A percentile compares a stretch with the other conserved stretches of the same genome.
Conservation (phyloP, 2,888 invertebrate species). For the Carabus problematicus region DNA sequence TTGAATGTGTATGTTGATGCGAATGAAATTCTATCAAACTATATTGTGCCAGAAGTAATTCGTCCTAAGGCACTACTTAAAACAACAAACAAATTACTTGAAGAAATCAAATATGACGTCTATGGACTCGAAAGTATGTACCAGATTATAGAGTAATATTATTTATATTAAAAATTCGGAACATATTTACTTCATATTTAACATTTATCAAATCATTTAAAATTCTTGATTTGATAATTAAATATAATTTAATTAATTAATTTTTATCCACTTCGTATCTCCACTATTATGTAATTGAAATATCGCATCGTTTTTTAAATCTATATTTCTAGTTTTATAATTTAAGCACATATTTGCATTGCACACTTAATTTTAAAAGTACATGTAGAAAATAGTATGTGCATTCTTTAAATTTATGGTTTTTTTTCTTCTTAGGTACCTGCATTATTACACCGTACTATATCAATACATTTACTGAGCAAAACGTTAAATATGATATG, state of each 20-base stretch:
- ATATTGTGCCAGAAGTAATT: slow-evolving; percentile 28
- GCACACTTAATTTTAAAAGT: not conserved
- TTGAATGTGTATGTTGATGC: slow-evolving; percentile 16
- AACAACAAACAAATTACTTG: slow-evolving; percentile 23
- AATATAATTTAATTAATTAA: too few relatives aligned
- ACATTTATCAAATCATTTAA: too few relatives aligned
- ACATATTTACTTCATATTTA: too few relatives aligned
- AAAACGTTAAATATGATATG: slow-evolving; percentile 18
- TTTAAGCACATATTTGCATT: not conserved
- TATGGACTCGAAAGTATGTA: slow-evolving; percentile 36
- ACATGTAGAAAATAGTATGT: not conserved
- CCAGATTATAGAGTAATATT: not conserved
- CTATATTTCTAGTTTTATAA: too few relatives aligned
- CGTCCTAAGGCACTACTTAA: slow-evolving; percentile 28
- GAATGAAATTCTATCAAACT: slow-evolving; percentile 20
- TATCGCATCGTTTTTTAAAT: too few relatives aligned
- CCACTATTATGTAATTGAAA: too few relatives aligned
- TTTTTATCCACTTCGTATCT: too few relatives aligned
- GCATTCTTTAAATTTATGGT: not conserved
- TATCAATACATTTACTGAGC: slow-evolving; percentile 27
- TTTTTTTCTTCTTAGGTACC: slow-evolving; percentile 15
- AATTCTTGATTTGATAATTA: too few relatives aligned
- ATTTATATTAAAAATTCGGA: not conserved
- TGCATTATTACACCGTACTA: slow-evolving; percentile 32
- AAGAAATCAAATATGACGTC: slow-evolving; percentile 23